Evolutionary conservation across 2,113 vertebrate species (phyloP), one percentile per base, ranked within the genome.

Genomic region (Lates calcarifer): DNA sequence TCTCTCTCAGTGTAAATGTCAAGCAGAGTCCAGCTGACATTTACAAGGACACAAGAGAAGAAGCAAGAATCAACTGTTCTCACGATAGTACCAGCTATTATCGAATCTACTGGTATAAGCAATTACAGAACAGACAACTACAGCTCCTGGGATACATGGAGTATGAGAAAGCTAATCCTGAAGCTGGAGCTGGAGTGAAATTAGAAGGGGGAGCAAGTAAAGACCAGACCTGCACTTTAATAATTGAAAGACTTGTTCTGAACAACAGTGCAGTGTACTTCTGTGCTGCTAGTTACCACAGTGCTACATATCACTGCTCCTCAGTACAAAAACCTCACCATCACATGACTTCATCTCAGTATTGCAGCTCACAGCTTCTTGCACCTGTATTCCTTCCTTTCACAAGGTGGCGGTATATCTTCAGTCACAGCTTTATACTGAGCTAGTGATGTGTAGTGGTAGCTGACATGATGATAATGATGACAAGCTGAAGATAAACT

Each of bases 51-150:
- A 29, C 0, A 6, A 75, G 64, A 79, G 2, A 33, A 53, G 29
- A 29, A 6, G 74, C 47, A 4, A 14, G 0, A 24, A 68, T 93
- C 12, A 55, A 0, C 10, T 94, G 93, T 78, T 45, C 22, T 14
- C 91, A 93, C 58, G 35, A 20, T 0, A 84, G 53, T 1, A 60
- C 0, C 3, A 39, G 0, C 83, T 90, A 90, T 22, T 1, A 83
- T 6, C n/a, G 0, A 11, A 87, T 91, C 10, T 37, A 67, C 24
- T 92, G 91, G 92, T 93, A 91, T 73, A 82, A 80, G 22, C 74
- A 83, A 22, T 20, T 2, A 18, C 13, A 71, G 0, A 26, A 60
- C 15, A 18, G 0, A n/a, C 4, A 65, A 15, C 18, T 91, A 4
- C 29, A 80, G 49, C 37, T 90, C 14, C 77, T 93, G 17, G 92